phyloP scores from a whole-genome alignment of 1,140 invertebrate genomes.

The Oncopodura yosiiana region DNA sequence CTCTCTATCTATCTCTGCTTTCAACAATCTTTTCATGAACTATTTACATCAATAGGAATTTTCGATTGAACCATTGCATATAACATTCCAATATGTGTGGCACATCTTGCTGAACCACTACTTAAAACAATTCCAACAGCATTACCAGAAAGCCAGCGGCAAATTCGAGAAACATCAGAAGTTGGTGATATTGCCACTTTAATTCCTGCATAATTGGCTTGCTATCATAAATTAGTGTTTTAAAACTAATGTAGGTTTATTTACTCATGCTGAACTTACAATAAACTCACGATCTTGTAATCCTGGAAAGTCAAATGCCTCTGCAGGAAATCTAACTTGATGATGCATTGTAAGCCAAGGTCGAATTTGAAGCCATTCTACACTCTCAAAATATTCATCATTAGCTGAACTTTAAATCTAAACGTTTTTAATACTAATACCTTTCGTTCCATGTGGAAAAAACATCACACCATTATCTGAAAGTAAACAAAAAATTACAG shows the following conservation, averaged over 20 bases:
- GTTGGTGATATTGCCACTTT: too few relatives aligned
- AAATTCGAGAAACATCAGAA: neutral
- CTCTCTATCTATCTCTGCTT: too few relatives aligned
- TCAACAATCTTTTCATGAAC: too few relatives aligned
- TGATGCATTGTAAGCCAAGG: slow-evolving; percentile 2
- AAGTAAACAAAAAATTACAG: too few relatives aligned
- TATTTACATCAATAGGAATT: slow-evolving; percentile 2
- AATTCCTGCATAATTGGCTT: too few relatives aligned
- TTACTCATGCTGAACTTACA: too few relatives aligned
- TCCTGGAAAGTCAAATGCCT: neutral
- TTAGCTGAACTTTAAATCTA: too few relatives aligned
- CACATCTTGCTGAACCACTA: neutral
- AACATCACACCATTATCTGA: too few relatives aligned
- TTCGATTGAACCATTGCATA: neutral
- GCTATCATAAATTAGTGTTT: too few relatives aligned
- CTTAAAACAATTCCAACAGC: neutral
- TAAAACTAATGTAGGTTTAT: too few relatives aligned
- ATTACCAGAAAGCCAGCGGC: neutral
- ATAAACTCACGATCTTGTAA: neutral
- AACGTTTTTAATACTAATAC: too few relatives aligned
- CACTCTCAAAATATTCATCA: too few relatives aligned
- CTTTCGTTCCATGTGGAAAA: neutral
- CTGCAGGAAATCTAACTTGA: neutral
- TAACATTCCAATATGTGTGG: neutral
- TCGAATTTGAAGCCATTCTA: neutral